Base-by-base conservation (phyloP, 2,113 vertebrate genomes). In the Nesoenas mayeri region DNA sequence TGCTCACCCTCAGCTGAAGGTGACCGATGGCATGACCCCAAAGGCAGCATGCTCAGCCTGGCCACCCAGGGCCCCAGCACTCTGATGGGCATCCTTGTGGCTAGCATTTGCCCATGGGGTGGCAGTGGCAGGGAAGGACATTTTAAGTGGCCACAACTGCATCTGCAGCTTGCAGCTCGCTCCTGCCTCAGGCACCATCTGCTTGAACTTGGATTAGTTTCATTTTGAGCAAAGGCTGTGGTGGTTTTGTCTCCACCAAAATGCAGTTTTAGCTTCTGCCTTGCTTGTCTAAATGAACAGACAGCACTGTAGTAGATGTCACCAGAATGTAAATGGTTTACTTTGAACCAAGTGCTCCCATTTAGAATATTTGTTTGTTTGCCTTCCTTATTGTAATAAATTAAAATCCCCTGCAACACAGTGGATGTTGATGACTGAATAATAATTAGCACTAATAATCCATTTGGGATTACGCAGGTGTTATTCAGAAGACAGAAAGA, bases 351-450 rank as follows among this genome's bases (percentile, higher is more conserved):
- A 95, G 73, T 29, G 48, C 70, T 93, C 65, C 73, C 53, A 44
- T 84, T 92, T 92, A 92, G 88, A 91, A 62, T 91, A 85, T 95
- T 92, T 96, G 90, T 96, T 97, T 96, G 85, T 93, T 96, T 96
- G 90, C 34, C 83, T 93, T 91, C 50, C 69, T 96, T 62, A 89
- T 93, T 93, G 95, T 94, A 85, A 91, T 95, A 95, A 94, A 93
- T 93, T 97, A 93, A 96, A 95, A 91, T 74, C 66, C 69, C 88
- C 57, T 79, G 57, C 88, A 91, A 92, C 79, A 34, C 83, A 96
- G 91, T 2, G 48, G 85, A 84, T 97, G 93, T 69, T 92, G 79
- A 94, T 93, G 95, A 74, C 69, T 90, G 90, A 88, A 95, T 94
- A 94, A 95, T 94, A 84, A 96, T 93, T 82, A 92, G 60, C 57